Evolutionary conservation across 2,113 vertebrate species (phyloP), one percentile per base, ranked within the genome.

Genomic region (Pteronura brasiliensis): DNA sequence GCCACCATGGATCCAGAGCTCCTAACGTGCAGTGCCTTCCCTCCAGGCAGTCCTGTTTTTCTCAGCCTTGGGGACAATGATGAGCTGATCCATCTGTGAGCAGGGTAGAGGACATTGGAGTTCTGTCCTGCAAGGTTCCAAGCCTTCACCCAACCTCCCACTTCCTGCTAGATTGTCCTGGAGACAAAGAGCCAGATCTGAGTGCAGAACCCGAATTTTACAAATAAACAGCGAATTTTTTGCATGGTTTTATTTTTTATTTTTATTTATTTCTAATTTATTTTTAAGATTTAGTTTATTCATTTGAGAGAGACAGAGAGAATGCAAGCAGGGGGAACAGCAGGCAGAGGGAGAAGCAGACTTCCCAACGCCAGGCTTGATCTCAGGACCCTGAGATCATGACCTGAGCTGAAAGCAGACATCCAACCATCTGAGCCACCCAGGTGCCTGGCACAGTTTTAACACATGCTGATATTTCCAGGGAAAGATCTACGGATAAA

Each of bases 81-180:
- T 0, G 69, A 44, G 72, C 14, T 20, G 10, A 18, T 5, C 3
- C 13, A 27, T 34, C 29, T 2, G 3, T 36, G 82, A 39, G 76
- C 0, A 7, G 11, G 36, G 17, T 2, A 15, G 1, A 69, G 61
- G 36, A 15, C 18, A 7, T 42, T 23, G 18, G 13, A 29, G 11
- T 31, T 59, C 44, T 27, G n/a, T 71, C 36, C 21, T 11, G 9
- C 10, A 13, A 10, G 8, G 34, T 34, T 23, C 21, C 0, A 0
- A 25, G 29, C 59, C 18, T 67, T 63, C 49, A 21, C 9, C 63
- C 12, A 34, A 4, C 31, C 4, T 23, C 31, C 49, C 2, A 0
- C 0, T 0, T 36, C 27, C 61, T 0, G 0, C 57, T n/a, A 69
- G 34, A 36, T 2, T 5, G 34, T n/a, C 39, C 12, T 4, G 3